Conservation (phyloP, 2,888 invertebrate species). For the Temnothorax rugatulus region DNA sequence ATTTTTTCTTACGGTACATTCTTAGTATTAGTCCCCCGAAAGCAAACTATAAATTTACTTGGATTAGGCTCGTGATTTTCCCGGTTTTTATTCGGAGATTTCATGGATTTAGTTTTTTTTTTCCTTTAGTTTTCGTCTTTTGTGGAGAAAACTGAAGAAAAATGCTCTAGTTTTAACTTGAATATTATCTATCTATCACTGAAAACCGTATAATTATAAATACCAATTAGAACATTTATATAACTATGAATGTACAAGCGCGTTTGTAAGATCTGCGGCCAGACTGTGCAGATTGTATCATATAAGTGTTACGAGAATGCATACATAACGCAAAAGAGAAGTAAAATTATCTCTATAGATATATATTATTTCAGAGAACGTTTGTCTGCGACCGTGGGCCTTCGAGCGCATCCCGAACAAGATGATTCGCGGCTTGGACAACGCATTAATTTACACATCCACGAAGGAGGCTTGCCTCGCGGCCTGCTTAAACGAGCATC, state of each 20-base stretch:
- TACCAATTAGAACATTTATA: background rate
- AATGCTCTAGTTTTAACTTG: background rate
- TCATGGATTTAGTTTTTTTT: background rate
- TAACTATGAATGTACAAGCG: background rate
- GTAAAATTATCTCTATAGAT: background rate
- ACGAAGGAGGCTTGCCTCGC: constrained; percentile 97
- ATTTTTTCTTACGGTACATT: too few species aligned
- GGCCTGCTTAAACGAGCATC: constrained; percentile 97
- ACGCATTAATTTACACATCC: constrained; percentile 96
- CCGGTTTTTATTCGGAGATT: background rate
- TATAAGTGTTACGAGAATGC: background rate
- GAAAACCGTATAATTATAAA: background rate
- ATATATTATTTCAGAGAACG: constrained; percentile 90
- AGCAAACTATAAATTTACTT: background rate
- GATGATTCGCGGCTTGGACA: constrained; percentile 95
- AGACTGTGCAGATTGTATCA: background rate
- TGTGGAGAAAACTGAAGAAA: background rate
- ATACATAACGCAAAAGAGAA: constrained; percentile 46
- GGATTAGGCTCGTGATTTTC: background rate
- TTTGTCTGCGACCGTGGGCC: constrained; percentile 96
- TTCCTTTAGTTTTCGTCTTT: background rate
- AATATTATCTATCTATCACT: background rate
- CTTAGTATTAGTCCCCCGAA: background rate
- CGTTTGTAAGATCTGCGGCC: background rate
- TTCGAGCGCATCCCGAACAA: constrained; percentile 98